These are phyloP conservation scores for Geotria australis DNA, from an alignment of 2,797 vertebrate genomes.

Conservation along the genomic window DNA sequence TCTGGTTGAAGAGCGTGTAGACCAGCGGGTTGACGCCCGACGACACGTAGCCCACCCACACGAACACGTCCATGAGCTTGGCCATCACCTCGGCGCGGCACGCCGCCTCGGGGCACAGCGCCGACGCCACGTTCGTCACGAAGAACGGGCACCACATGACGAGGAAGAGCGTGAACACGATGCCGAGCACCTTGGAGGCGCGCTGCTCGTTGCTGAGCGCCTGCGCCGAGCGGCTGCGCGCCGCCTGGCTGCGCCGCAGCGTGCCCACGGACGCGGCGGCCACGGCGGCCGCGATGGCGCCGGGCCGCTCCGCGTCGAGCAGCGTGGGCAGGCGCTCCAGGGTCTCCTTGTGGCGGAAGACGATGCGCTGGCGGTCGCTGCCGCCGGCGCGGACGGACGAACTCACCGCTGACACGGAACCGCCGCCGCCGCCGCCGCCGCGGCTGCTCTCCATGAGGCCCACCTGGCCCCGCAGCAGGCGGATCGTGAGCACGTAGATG, in stretches of 20 bases:
- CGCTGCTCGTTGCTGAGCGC: conserved; percentile 88
- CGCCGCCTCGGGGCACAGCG: conserved; percentile 26
- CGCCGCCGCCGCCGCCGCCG: not conserved
- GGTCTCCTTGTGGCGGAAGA: too few relatives aligned
- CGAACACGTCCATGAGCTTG: conserved; percentile 54
- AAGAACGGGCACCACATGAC: conserved; percentile 98
- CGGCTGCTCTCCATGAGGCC: not conserved
- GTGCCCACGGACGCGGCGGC: too few relatives aligned
- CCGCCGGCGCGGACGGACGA: too few relatives aligned
- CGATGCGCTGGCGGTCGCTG: too few relatives aligned
- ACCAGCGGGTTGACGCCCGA: conserved; percentile 76
- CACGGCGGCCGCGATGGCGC: too few relatives aligned
- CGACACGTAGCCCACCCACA: conserved; percentile 86
- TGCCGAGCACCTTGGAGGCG: conserved; percentile 77
- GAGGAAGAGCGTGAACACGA: conserved; percentile 83
- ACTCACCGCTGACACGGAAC: too few relatives aligned
- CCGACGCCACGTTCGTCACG: conserved; percentile 64
- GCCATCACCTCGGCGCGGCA: conserved; percentile 30
- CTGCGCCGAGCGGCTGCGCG: conserved; percentile 43
- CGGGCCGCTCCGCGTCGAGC: too few relatives aligned
- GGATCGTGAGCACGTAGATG: conserved; percentile 78
- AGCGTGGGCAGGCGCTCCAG: too few relatives aligned
- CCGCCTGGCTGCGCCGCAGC: not conserved
- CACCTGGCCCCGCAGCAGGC: conserved; percentile 44
- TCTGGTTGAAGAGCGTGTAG: conserved; percentile 75